Conservation (phyloP, 1,140 invertebrate species). For the Pentalonia nigronervosa region DNA sequence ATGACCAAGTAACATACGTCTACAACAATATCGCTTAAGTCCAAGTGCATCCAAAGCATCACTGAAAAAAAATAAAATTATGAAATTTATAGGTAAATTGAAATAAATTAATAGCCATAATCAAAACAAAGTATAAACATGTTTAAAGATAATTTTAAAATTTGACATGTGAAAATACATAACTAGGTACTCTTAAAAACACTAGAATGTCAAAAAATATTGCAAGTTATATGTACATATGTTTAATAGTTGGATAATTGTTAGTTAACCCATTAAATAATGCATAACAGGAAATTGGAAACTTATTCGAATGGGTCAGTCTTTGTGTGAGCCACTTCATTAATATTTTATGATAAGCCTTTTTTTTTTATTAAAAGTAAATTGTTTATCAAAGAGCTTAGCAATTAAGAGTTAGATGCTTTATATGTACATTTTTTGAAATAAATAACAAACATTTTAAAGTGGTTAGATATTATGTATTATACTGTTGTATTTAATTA, state of each 20-base stretch:
- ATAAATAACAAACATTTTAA: not conserved
- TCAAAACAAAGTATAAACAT: no score
- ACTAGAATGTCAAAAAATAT: not conserved
- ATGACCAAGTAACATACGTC: constrained; percentile 97
- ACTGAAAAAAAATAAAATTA: constrained; percentile 69
- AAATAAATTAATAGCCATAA: no score
- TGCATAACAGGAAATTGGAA: not conserved
- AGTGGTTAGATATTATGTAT: not conserved
- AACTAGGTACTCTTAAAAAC: no score
- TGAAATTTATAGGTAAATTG: not conserved
- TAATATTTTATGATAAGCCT: not conserved
- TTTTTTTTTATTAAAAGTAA: not conserved
- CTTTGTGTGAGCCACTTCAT: not conserved
- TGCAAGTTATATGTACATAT: not conserved
- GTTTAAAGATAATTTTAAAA: not conserved
- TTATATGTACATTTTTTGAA: not conserved
- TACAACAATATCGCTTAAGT: constrained; percentile 96
- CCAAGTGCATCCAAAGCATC: constrained; percentile 98
- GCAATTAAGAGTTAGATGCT: not conserved
- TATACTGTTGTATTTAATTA: not conserved
- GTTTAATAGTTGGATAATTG: not conserved
- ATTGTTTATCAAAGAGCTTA: not conserved
- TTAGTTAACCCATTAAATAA: not conserved
- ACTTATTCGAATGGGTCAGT: no score
- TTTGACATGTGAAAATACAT: not conserved